Evolutionary conservation across 2,797 vertebrate genomes (phyloP), one percentile per base, ranked within the genome.

Genomic region (Pipistrellus kuhlii): DNA sequence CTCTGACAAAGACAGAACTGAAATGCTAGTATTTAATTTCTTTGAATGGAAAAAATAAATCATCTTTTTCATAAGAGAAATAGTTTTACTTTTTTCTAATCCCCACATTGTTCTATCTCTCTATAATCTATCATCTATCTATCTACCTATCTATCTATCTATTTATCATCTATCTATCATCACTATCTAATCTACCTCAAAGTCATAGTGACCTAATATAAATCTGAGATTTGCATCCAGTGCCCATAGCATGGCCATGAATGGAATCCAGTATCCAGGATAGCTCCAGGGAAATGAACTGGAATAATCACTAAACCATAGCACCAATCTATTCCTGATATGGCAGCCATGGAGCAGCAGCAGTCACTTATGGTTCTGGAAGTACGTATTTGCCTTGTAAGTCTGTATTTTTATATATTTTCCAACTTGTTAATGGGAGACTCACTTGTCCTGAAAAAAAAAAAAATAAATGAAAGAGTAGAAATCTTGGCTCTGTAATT

Each of bases 371-470:
- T 99, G 99, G 96, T 99, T 98, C 97, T 99, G 87, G 55, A 98
- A 51, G 14, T 98, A 98, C 0, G 96, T 98, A 44, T 99, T 97
- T 35, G 94, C 97, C 0, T 93, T 17, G 85, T 98, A 94, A 23
- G 66, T 97, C 95, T 99, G 97, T 12, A 97, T 98, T 44, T 99
- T 99, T n/a, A 96, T 98, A 97, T 99, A 99, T 30, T 98, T 99
- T 99, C 99, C 80, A 99, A 97, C 30, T 98, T 98, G 96, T 99
- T 99, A 96, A 99, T 99, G 38, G 99, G 99, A 64, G 98, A 97
- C 85, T 99, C 98, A 99, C 96, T 99, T 99, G 98, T 86, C 99
- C 99, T 99, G n/a, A 14, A 88, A 92, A 83, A 90, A 83, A 90
- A 77, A 81, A 96, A 41, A 41, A 41, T 41, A 41, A 41, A 41